phyloP scores from a whole-genome alignment of 1,140 invertebrate species.

The Macrotrachela quadricornifera region DNA sequence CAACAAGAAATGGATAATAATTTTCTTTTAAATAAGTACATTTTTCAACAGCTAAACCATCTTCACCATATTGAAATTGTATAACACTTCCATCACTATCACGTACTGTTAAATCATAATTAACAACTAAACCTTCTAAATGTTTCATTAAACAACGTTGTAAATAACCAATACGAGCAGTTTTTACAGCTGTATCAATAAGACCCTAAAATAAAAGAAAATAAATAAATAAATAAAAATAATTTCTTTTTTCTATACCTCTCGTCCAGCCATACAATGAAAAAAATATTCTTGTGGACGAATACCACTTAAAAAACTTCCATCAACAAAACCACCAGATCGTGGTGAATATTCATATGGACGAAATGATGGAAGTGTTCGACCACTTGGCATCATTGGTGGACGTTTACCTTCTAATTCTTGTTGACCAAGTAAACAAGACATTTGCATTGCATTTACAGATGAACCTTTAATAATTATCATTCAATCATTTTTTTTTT shows the following conservation, averaged over 20 bases:
- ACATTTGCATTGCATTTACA: conserved; percentile 66
- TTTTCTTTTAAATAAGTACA: conserved; percentile 58
- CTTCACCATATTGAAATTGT: conserved; percentile 91
- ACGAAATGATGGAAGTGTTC: conserved; percentile 72
- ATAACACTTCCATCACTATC: conserved; percentile 82
- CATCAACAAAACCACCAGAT: conserved; percentile 84
- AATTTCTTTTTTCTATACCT: conserved; percentile 35
- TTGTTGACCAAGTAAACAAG: conserved; percentile 83
- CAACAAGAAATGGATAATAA: conserved; percentile 54
- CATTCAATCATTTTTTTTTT: background rate
- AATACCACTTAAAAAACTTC: conserved; percentile 87
- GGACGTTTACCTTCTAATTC: conserved; percentile 91
- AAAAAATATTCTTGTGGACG: conserved; percentile 94
- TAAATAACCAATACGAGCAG: conserved; percentile 85
- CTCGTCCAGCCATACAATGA: conserved; percentile 97
- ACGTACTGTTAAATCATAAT: conserved; percentile 78
- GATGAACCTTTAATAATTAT: background rate
- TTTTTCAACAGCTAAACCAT: conserved; percentile 73
- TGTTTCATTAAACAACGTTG: conserved; percentile 94
- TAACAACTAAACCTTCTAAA: conserved; percentile 69
- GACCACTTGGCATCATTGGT: conserved; percentile 74
- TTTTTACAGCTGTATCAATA: conserved; percentile 54
- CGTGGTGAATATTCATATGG: conserved; percentile 67
- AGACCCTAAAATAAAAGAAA: conserved; percentile 32
- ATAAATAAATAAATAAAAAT: conserved; percentile 7